phyloP scores from a whole-genome alignment of 2,888 invertebrate species.

The Neria commutata region DNA sequence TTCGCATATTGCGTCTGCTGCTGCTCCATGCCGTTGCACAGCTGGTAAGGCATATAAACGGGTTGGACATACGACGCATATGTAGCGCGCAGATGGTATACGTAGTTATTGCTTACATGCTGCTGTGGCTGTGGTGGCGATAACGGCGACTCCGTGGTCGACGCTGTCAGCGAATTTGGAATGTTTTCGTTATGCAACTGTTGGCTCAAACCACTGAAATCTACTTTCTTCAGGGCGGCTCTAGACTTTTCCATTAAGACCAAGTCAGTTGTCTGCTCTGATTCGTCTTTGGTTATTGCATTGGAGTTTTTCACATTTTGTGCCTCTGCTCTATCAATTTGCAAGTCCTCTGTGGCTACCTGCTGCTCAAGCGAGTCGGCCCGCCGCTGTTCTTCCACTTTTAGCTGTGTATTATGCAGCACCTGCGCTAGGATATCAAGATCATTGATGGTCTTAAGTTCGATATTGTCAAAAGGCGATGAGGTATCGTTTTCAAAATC shows the following conservation, averaged over 20 bases:
- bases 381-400: slow-evolving; percentile 19
- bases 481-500: slow-evolving; percentile 90
- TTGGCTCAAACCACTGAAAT: slow-evolving; percentile 36
- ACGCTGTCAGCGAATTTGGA: slow-evolving; percentile 41
- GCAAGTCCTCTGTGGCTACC: background rate
- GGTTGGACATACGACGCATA: slow-evolving; percentile 22
- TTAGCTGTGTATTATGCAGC: slow-evolving; percentile 62
- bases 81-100: slow-evolving; percentile 16
- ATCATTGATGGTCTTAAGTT: slow-evolving; percentile 90
- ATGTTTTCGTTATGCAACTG: slow-evolving; percentile 40
- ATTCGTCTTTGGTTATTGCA: too few relatives aligned
- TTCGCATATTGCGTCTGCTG: slow-evolving; percentile 33
- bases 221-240: slow-evolving; percentile 43
- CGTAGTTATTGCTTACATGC: slow-evolving; percentile 15
- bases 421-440: slow-evolving; percentile 89
- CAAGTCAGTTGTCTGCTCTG: slow-evolving; percentile 19
- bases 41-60: slow-evolving; percentile 36
- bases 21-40: slow-evolving; percentile 23
- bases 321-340: background rate
- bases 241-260: slow-evolving; percentile 44
- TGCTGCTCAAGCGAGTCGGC: slow-evolving; percentile 14
- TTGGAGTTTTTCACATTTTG: slow-evolving; percentile 13
- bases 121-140: background rate
- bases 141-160: background rate
- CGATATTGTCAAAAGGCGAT: slow-evolving; percentile 92